Base-by-base conservation (phyloP, 2,888 invertebrate species). In the Coenonympha arcania region DNA sequence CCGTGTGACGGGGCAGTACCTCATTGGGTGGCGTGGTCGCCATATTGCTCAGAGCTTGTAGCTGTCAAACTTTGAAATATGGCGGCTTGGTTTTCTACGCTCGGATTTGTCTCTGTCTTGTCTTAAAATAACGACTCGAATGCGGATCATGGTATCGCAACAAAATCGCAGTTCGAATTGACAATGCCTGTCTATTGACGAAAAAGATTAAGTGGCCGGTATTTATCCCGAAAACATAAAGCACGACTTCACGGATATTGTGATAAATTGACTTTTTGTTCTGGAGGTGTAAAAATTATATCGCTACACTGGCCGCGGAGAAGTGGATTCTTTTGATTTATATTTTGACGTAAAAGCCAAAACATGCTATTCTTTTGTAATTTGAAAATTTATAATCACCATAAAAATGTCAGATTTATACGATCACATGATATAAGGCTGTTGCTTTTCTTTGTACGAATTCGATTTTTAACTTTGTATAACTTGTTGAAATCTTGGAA, bases 41-140 rank as follows among this genome's bases (percentile, higher is more conserved):
- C 86, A 86, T 86, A 84, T 85, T 85, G 86, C 80, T 78, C 78
- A 63, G 75, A 69, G 79, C 86, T 81, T 85, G 86, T 85, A 82
- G 70, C 81, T 85, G 86, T 86, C 86, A 86, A 86, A 86, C 69
- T 82, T 83, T 86, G 85, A 86, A 77, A 79, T 80, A 86, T 82
- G 70, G 73, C 73, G 61, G 73, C 73, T 64, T 67, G 78, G 76
- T 77, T 79, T 80, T 79, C 81, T 61, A 57, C 61, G 61, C 56
- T 65, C 55, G 69, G 65, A 66, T 71, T 81, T 80, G 79, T 74
- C 73, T 69, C 73, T 76, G 77, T 74, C 74, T 77, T 81, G 80
- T 82, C 80, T 83, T 80, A 75, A 77, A 74, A 73, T 73, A 76
- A 69, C 67, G 69, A 68, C 62, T 66, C 71, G 75, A 76, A 76